Evolutionary conservation across 2,797 vertebrate genomes (phyloP), one percentile per base, ranked within the genome.

Genomic region (Gadopsis marmoratus): DNA sequence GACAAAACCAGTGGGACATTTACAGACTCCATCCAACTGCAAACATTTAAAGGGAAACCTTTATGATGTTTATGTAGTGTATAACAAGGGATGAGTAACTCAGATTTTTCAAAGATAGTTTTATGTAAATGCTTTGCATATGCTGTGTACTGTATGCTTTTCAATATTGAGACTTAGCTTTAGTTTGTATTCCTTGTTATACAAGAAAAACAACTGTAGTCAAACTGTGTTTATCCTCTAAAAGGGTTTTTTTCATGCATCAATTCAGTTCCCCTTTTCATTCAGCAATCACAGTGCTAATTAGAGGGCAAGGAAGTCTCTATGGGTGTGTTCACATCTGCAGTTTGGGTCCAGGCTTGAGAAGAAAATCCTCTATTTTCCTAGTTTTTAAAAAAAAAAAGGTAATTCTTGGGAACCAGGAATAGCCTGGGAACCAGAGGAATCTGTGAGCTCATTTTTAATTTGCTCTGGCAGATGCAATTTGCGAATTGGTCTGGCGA

Each of bases 111-210:
- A 8, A 8, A n/a, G 19, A 31, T 4, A 31, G 2, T 31, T 72
- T 64, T n/a, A 4, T 65, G 1, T 63, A 7, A 13, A 56, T 29
- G 5, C 2, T 62, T 48, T 59, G 1, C n/a, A 66, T 37, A 70
- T 39, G 47, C 47, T 63, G 31, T 23, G 5, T 3, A 10, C n/a
- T 9, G 21, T 23, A 35, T 65, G 23, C 17, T 19, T 37, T n/a
- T 59, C 7, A 51, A 21, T n/a, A 72, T 39, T 39, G 55, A 59
- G 10, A 39, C 3, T 41, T 12, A 48, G 11, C 33, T 51, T 37
- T 17, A 48, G 61, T n/a, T 59, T 79, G n/a, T 8, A 76, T 81
- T 81, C 80, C 83, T 90, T 84, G 72, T 84, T 89, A 82, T 88
- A 90, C 79, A 86, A 21, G 16, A 75, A 59, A 69, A 86, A 74